Base-by-base conservation (phyloP, 2,797 vertebrate species). In the Paguma larvata region DNA sequence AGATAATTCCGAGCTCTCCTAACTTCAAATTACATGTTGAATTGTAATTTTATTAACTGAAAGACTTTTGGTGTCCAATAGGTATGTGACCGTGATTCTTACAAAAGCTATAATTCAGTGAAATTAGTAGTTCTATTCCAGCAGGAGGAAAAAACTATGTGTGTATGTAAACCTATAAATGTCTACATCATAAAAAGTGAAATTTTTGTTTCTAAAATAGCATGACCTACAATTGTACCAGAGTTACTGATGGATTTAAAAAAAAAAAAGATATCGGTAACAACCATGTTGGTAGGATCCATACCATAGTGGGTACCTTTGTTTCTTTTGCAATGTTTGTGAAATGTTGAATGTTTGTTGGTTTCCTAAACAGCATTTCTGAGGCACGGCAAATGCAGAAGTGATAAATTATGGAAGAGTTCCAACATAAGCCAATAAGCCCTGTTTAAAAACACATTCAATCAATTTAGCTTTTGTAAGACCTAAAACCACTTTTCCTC, bases 61-160 rank as follows among this genome's bases (percentile, higher is more conserved):
- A 48, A 65, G n/a, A 21, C 72, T 88, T 77, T 92, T 77, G 51
- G 8, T 84, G 77, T 72, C 21, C 53, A 78, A 0, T 86, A 41
- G 73, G 41, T 89, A 13, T 67, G 51, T 72, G 67, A 72, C 19
- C 34, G 14, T 62, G 68, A 25, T n/a, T 87, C 92, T 95, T 84
- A 19, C 10, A 30, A 87, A 89, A 93, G 23, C 1, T 9, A 0
- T 12, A 34, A 51, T 75, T 72, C 19, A 84, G 32, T 86, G 89
- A 86, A 95, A 86, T 92, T 87, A 85, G 30, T 89, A 51, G 80
- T 93, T 86, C 41, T 90, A 18, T 92, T 48, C 85, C 77, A 65
- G 59, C 65, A 90, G 30, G 19, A 68, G 41, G 62, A 18, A n/a
- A 6, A 89, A 73, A 77, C 80, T 68, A 95, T 44, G 68, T 80